Evolutionary conservation across 2,797 vertebrate genomes (phyloP), one percentile per base, ranked within the genome.

Genomic region (Sebastiscus tertius): DNA sequence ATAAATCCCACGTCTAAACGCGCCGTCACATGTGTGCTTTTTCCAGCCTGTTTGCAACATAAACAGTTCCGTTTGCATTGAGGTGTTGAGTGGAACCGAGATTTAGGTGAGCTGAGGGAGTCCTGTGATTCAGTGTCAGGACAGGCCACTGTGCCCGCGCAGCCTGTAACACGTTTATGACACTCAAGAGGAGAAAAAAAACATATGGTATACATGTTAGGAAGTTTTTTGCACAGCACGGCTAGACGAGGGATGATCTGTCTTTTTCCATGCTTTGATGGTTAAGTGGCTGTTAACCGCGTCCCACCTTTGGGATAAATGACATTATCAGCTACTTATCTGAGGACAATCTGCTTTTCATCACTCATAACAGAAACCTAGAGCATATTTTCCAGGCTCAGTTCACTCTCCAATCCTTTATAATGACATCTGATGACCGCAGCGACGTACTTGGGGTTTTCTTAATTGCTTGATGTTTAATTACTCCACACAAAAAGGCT

Each of bases 91-190:
- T 84, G 90, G 75, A 75, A 67, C 31, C 1, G 14, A 90, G 92
- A 94, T 95, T 95, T 94, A 95, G 86, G 72, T 70, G 91, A 87
- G 87, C 81, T 2, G 71, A 65, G 95, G 93, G 93, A 93, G 27
- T 54, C 54, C 72, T 80, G 90, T 84, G 88, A 91, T 92, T 91
- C 85, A 89, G 92, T 81, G 92, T 93, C 90, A 72, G 89, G 89
- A 91, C 82, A 33, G 90, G 85, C 87, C 85, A 33, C 81, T 78
- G 87, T 88, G 89, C 85, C 92, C 20, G 42, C 12, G 20, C 83
- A 75, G 91, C 88, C 87, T 87, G 83, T 75, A 88, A 92, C 88
- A 90, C 63, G n/a, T 94, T 95, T 94, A 95, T 85, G 86, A 83
- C 9, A 64, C 93, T 89, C 91, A 6, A 10, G 92, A 92, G 91